phyloP scores from a whole-genome alignment of 2,888 invertebrate species.

The Nomada fucata region DNA sequence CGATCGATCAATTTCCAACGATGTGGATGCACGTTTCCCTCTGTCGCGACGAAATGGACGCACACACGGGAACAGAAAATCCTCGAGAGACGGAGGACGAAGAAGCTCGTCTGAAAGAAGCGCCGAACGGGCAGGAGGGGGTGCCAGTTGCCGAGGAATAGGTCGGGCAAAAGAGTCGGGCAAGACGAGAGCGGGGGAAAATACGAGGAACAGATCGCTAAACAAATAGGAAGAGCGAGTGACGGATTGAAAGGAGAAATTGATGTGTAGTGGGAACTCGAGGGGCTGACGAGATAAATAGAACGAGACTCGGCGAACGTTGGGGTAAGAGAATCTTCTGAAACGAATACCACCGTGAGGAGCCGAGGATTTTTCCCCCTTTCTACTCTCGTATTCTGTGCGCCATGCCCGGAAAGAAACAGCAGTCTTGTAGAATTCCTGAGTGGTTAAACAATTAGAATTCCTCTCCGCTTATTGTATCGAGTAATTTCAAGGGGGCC shows the following conservation, averaged over 20 bases:
- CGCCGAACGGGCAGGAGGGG: background rate
- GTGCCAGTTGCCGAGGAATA: background rate
- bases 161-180: slow-evolving; percentile 30
- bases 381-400: slow-evolving; percentile 7
- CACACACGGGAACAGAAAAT: slow-evolving; percentile 21
- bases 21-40: slow-evolving; percentile 27
- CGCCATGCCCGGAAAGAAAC: background rate
- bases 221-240: slow-evolving; percentile 49
- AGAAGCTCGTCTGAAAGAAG: slow-evolving; percentile 37
- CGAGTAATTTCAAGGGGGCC: background rate
- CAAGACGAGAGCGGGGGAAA: slow-evolving; percentile 21
- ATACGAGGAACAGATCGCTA: slow-evolving; percentile 51
- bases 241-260: slow-evolving; percentile 54
- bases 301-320: slow-evolving; percentile 20
- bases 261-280: slow-evolving; percentile 40
- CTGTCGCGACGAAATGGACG: slow-evolving; percentile 5
- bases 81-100: slow-evolving; percentile 40
- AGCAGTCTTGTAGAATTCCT: background rate
- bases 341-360: background rate
- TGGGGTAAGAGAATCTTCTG: background rate
- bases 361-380: background rate
- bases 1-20: slow-evolving; percentile 67
- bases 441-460: slow-evolving; percentile 9
- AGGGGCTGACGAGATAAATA: slow-evolving; percentile 33
- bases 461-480: background rate